These are phyloP conservation scores for Sphaeridia pumilis DNA, from an alignment of 2,888 invertebrate species.

Conservation along the genomic window DNA sequence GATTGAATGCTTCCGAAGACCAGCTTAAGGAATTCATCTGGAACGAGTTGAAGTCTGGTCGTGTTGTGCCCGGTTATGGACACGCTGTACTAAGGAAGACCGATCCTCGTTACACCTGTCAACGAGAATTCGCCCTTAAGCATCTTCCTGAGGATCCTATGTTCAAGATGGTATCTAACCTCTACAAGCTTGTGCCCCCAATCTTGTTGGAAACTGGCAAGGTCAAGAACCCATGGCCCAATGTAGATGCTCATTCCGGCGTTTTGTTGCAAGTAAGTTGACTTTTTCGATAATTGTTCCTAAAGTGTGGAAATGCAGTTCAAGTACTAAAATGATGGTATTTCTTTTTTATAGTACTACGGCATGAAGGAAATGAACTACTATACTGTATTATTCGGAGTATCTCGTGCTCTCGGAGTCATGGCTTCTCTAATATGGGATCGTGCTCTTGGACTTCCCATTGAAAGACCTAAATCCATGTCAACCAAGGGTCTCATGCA, in stretches of 20 bases:
- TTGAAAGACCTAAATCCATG: conserved; percentile 77
- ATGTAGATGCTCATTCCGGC: conserved; percentile 94
- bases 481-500: conserved; percentile 55
- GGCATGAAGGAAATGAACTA: conserved; percentile 85
- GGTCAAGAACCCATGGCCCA: conserved; percentile 97
- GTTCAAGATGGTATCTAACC: conserved; percentile 78
- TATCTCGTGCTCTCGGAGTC: conserved; percentile 76
- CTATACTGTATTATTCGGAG: conserved; percentile 87
- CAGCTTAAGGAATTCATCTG: conserved; percentile 92
- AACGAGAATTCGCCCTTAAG: conserved; percentile 86
- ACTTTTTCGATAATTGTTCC: background rate
- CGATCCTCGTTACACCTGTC: conserved; percentile 83
- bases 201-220: conserved; percentile 86
- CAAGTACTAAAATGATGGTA: too few species aligned
- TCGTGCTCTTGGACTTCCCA: conserved; percentile 69
- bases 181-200: conserved; percentile 87
- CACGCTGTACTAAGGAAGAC: conserved; percentile 93
- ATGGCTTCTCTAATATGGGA: conserved; percentile 75
- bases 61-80: conserved; percentile 92
- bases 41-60: conserved; percentile 90
- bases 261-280: conserved; percentile 66
- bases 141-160: conserved; percentile 82
- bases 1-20: conserved; percentile 74
- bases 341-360: conserved; percentile 54
- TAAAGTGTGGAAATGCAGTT: too few species aligned